Base-by-base conservation (phyloP, 2,888 invertebrate genomes). In the Trachelus iudaicus region DNA sequence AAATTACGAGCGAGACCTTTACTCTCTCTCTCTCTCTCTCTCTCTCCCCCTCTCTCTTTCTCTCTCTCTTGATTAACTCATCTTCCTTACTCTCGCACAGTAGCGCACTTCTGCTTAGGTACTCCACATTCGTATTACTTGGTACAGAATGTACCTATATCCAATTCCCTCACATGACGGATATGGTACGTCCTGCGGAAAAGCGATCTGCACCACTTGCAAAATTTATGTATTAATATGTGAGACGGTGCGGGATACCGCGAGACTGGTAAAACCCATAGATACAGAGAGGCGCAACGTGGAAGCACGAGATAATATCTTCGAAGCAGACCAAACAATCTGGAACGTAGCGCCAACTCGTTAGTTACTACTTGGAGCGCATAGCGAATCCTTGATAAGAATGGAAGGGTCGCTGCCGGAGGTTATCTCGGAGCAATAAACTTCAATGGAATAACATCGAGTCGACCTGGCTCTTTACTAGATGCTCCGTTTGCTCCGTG, bases 401-500 rank as follows among this genome's bases (percentile, higher is more conserved):
- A 85, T 83, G 84, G 84, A 81, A 83, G 85, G 88, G 87, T 87
- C 87, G 86, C 81, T 81, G 83, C 81, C 80, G 80, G 83, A 83
- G 89, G 89, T 90, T 91, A 91, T 90, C 90, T 89, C 85, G 80
- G 82, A 83, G 87, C 89, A 88, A 88, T 90, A 90, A 90, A 90
- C 89, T 89, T 83, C 83, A 84, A 85, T 84, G 86, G 85, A 88
- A 88, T 88, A 89, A 89, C 87, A 88, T 86, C 81, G 85, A 79
- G 79, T 79, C 69, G 56, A 56, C 56, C 56, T 56, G 56, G 56
- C 56, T 56, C 56, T 56, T 56, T 56, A 56, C 56, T 56, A 2
- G 23, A 9, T 9, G 56, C 56, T 23, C 23, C 56, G 56, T 56
- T 56, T 56, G 15, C 56, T 56, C 23, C 81, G 78, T 75, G 77